Base-by-base conservation (phyloP, 1,140 invertebrate genomes). In the Rhagoletis pomonella region DNA sequence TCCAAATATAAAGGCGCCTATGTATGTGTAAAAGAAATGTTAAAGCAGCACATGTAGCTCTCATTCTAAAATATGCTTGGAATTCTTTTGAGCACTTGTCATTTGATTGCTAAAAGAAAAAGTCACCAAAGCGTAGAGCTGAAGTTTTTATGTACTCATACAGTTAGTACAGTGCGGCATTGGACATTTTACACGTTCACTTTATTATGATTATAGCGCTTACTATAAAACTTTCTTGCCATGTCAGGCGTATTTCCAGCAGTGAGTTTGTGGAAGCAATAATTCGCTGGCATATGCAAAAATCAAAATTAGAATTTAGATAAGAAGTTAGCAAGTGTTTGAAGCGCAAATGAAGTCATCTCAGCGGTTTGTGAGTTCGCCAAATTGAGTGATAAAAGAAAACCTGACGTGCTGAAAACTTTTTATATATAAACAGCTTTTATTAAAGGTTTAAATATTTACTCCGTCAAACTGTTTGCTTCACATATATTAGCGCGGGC, bases 191-290 rank as follows among this genome's bases (percentile, higher is more conserved):
- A 81, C 73, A 81, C 73, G 73, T 81, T 81, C 47, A 19, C 73
- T 81, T 81, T 81, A 81, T 81, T 81, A 81, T 81, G 73, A 81
- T 81, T 81, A 81, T 81, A 55, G 73, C 73, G n/a, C 73, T 81
- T 81, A 81, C 73, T 81, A 14, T 12, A 81, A 50, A 14, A 55
- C 50, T 81, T 81, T 55, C 47, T 81, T 81, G 73, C 44, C 7
- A 81, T 50, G 73, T 81, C 73, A 81, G 73, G 42, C 14, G 73
- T 19, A 55, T 81, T 50, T 81, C 3, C 47, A 81, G 73, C 47
- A 58, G n/a, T 50, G 44, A n/a, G 9, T 2, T 55, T 19, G 44
- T n/a, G 17, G 3, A 55, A 81, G 47, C 44, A 29, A 19, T 81
- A n/a, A n/a, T 55, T 55, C n/a, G 73, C 73, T 81, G 73, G 47